Percentiles rank a stretch among this genome's conserved stretches.
Conservation (phyloP, 2,113 vertebrate genomes). For the Gymnocephalus cernua region DNA sequence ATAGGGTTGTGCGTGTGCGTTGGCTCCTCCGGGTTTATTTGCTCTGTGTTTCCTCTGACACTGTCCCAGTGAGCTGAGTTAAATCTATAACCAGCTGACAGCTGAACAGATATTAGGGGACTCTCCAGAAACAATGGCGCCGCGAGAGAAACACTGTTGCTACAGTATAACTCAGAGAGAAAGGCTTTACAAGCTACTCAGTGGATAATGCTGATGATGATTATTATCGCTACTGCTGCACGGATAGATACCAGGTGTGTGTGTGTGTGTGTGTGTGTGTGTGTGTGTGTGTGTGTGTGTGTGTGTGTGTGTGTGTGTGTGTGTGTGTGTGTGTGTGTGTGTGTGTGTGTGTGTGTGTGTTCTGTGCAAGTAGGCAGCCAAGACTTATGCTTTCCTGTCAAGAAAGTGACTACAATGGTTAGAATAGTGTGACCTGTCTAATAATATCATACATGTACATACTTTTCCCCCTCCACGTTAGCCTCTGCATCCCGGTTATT, state of each 20-base stretch:
- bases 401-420: conserved; percentile 9
- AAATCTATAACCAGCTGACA: conserved; percentile 79
- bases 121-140: conserved; percentile 63
- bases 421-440: conserved; percentile 19
- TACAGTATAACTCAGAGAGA: conserved; percentile 12
- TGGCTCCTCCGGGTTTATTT: conserved; percentile 76
- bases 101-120: conserved; percentile 71
- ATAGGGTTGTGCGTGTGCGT: conserved; percentile 71
- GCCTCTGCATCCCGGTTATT: conserved; percentile 47
- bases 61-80: conserved; percentile 76
- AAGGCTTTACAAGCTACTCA: conserved; percentile 70
- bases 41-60: conserved; percentile 75
- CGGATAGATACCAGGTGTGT: conserved; percentile 67
- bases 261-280: conserved; percentile 76
- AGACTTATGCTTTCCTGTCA: conserved; percentile 7
- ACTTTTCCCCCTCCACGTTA: conserved; percentile 10
- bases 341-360: conserved; percentile 26
- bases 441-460: conserved; percentile 37
- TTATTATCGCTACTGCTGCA: conserved; percentile 40
- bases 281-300: conserved; percentile 48
- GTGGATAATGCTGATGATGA: conserved; percentile 58
- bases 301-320: conserved; percentile 74
- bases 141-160: conserved; percentile 62
- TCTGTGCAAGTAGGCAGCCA: not conserved
- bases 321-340: conserved; percentile 32